phyloP scores from a whole-genome alignment of 2,113 vertebrate genomes.

The Notiomystis cincta region DNA sequence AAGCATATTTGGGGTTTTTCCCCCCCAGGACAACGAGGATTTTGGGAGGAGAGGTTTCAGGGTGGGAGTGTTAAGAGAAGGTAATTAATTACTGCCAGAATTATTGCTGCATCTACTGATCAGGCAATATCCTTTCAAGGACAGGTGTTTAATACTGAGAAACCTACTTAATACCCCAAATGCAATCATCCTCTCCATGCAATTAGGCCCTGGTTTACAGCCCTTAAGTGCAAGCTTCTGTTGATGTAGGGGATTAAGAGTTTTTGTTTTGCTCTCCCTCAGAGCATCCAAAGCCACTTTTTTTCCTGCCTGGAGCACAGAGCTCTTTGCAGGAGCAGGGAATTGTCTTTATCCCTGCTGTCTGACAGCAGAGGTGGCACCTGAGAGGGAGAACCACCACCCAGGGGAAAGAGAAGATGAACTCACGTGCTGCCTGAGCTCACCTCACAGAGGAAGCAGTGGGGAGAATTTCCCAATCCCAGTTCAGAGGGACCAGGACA shows the following conservation, averaged over 20 bases:
- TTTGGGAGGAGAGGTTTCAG: not conserved
- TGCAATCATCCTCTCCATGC: not conserved
- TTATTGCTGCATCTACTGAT: not conserved
- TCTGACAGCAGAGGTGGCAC: not conserved
- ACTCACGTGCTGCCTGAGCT: not conserved
- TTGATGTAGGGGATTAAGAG: not conserved
- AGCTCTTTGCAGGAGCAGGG: not conserved
- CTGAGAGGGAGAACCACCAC: not conserved
- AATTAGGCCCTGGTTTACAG: constrained; percentile 3
- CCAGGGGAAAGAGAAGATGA: not conserved
- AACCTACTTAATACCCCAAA: not conserved
- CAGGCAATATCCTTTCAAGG: constrained; percentile 3
- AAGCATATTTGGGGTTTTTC: not conserved
- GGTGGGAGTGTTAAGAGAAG: not conserved
- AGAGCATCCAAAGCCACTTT: not conserved
- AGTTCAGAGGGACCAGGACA: not conserved
- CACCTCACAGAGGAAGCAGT: not conserved
- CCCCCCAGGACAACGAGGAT: not conserved
- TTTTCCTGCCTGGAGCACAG: not conserved
- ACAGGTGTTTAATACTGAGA: not conserved
- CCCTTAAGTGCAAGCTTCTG: not conserved
- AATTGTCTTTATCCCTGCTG: not conserved
- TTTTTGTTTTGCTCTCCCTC: not conserved
- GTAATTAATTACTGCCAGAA: not conserved
- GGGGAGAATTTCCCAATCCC: not conserved